Evolutionary conservation across 2,797 vertebrate genomes (phyloP).

Genomic region (Botia kubotai): DNA sequence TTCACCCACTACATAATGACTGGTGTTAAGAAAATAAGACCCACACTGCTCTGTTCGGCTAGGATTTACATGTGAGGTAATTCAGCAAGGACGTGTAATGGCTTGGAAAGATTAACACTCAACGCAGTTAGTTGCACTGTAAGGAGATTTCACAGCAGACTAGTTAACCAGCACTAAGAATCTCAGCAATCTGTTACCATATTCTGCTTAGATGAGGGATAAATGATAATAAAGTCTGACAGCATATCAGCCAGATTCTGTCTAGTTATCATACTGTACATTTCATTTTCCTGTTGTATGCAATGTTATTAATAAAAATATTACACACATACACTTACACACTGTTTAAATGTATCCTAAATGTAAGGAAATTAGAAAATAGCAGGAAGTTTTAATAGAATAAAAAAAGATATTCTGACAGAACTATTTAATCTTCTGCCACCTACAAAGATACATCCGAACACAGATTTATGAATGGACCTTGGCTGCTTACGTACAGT

Average conservation of each 20-base stretch:
- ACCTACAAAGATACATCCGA: not conserved
- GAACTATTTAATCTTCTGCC: not conserved
- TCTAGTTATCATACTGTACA: constrained; percentile 1
- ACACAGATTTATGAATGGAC: constrained; percentile 61
- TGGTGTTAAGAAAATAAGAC: not conserved
- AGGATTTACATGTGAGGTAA: constrained; percentile 39
- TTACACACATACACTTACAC: not conserved
- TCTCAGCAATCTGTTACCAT: not conserved
- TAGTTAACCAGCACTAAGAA: constrained; percentile 25
- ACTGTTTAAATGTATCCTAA: not conserved
- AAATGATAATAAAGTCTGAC: not conserved
- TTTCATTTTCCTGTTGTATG: not conserved
- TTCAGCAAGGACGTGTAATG: constrained; percentile 28
- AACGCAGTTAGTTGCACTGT: constrained; percentile 43
- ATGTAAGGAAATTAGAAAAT: not conserved
- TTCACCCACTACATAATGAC: not conserved
- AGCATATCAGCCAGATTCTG: not conserved
- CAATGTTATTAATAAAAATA: not conserved
- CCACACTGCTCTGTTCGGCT: not conserved
- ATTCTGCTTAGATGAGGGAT: constrained; percentile 10
- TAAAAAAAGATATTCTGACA: too few relatives aligned
- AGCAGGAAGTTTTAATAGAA: too few relatives aligned
- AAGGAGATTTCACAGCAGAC: constrained; percentile 52
- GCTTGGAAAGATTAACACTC: constrained; percentile 54
- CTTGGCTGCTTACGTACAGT: constrained; percentile 1